Base-by-base conservation (phyloP, 2,888 invertebrate genomes). In the Pseudococcus jackbeardsleyi region DNA sequence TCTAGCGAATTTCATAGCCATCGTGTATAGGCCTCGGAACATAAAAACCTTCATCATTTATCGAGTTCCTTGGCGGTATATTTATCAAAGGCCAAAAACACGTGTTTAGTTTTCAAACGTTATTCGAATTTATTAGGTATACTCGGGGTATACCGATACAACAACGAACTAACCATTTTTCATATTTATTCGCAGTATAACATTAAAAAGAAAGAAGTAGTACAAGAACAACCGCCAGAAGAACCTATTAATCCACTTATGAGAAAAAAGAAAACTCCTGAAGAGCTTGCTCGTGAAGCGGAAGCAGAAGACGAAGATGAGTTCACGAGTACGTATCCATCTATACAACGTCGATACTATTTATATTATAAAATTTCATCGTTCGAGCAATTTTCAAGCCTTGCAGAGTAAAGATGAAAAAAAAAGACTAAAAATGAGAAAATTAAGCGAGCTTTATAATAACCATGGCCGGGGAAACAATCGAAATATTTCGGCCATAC, bases 261-360 rank as follows among this genome's bases (percentile, higher is more conserved):
- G 96, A 96, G 99, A 92, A 98, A 98, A 94, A 98, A 99, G 94
- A 99, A 99, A 93, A 99, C 99, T 89, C 99, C 99, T 0, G 99
- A 98, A 92, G 99, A 99, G 92, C 93, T 99, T 91, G 99, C 99
- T 89, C 96, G 97, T 82, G 99, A 99, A 92, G 98, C 98, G 84
- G 98, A 98, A 92, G 96, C 96, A 87, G 97, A 96, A 92, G 97
- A 98, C 92, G 96, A 98, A 93, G 98, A 98, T 91, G 98, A 98
- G 93, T 97, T 98, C 93, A 98, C 98, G 92, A 98, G 98, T 98
- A 92, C 95, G 94, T 33, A 33, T 33, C 26, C 3, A 50, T 4
- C 8, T 22, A 64, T 59, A n/a, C 59, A 59, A 6, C 15, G 59
- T 59, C 3, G n/a, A 19, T 17, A 68, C 26, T 68, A 26, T 68